Evolutionary conservation across 2,888 invertebrate genomes (phyloP), one percentile per base, ranked within the genome.

Genomic region (Diadromus collaris): DNA sequence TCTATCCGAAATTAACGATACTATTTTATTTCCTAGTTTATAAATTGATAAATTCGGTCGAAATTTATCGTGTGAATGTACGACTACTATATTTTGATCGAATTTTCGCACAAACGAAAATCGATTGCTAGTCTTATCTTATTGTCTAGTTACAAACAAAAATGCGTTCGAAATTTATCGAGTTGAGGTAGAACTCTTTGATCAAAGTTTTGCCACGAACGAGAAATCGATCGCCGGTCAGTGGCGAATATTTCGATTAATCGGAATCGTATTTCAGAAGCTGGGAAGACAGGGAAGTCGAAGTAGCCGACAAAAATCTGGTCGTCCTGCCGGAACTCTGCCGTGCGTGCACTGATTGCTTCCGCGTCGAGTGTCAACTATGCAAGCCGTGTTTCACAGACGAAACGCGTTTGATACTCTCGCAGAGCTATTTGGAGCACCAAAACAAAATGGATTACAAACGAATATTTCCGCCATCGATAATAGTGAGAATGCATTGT

Each of bases 221-320:
- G 51, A 51, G 16, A 9, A 13, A 21, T 51, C 21, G 21, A 48
- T 21, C 21, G 6, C n/a, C 19, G 16, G 21, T 48, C 48, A 46
- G 38, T 2, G 13, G n/a, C 16, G 6, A 51, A 38, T 56, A 38
- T 76, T 34, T 48, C 10, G 34, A 63, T 13, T 16, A 24, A 34
- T 19, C 6, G 19, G 38, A 41, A 44, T 44, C 71, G 73, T 70
- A 2, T 75, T 83, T 69, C 64, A 86, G 88, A 56, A 83, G 70
- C 61, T 81, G 79, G 78, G 91, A 91, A 69, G 92, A 93, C 5
- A 91, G 91, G 74, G 92, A 93, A 81, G 96, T 96, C 94, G 91
- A 95, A 82, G 94, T 96, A 0, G 93, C 97, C 0, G 94, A 95
- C 74, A 96, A 96, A 90, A 97, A 97, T 89, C 92, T 98, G 51